These are phyloP conservation scores for Euwallacea similis DNA, from an alignment of 1,140 invertebrate genomes.

Conservation along the genomic window DNA sequence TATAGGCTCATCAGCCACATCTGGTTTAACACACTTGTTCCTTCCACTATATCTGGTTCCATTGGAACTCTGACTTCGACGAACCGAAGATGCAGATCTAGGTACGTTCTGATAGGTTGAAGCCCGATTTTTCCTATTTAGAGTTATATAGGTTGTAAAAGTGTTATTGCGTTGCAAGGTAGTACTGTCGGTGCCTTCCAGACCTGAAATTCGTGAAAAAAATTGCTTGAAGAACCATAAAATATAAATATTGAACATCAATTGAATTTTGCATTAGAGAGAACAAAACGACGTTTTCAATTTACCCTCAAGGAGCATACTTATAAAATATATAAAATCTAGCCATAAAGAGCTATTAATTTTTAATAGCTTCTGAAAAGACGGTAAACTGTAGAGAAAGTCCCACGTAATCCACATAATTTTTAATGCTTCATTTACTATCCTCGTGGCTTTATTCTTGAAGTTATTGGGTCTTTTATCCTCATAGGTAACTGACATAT, in stretches of 20 bases:
- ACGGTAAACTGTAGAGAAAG: background rate
- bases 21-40: background rate
- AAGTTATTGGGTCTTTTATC: slow-evolving; percentile 1
- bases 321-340: too few relatives aligned
- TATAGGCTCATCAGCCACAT: slow-evolving; percentile 31
- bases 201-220: slow-evolving; percentile 33
- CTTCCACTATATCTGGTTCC: slow-evolving; percentile 14
- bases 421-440: background rate
- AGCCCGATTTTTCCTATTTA: slow-evolving; percentile 43
- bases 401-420: slow-evolving; percentile 2
- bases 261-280: too few relatives aligned
- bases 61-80: slow-evolving; percentile 20
- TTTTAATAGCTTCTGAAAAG: slow-evolving; percentile 5
- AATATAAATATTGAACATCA: too few relatives aligned
- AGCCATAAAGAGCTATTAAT: background rate
- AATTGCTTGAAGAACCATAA: too few relatives aligned
- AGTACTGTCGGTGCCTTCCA: slow-evolving; percentile 57
- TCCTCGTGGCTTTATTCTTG: background rate
- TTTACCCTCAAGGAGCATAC: too few relatives aligned
- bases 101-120: slow-evolving; percentile 40
- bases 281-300: too few relatives aligned
- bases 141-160: slow-evolving; percentile 63
- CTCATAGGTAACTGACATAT: background rate
- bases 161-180: slow-evolving; percentile 65
- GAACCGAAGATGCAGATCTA: slow-evolving; percentile 40